Evolutionary conservation across 2,888 invertebrate genomes (phyloP).

Genomic region (Cryptus viduatorius): DNA sequence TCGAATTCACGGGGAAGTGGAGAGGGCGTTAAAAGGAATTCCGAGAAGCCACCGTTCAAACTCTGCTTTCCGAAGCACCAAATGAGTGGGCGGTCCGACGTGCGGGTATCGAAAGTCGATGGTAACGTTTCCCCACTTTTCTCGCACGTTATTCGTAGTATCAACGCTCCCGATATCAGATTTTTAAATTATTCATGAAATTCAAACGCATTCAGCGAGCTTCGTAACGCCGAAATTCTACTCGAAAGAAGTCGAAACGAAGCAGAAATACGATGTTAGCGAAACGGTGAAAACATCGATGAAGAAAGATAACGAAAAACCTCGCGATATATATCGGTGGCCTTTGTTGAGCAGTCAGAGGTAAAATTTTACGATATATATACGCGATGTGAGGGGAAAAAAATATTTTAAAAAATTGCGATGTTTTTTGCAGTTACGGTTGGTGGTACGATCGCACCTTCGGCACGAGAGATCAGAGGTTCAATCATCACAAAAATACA

Average conservation of each 20-base stretch:
- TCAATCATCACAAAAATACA: conserved; percentile 78
- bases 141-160: too few species aligned
- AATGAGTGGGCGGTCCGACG: conserved; percentile 77
- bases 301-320: conserved; percentile 71
- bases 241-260: conserved; percentile 70
- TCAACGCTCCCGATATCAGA: neutral
- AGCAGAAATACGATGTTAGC: conserved; percentile 59
- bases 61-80: conserved; percentile 78
- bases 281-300: conserved; percentile 70
- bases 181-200: neutral
- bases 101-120: conserved; percentile 72
- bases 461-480: conserved; percentile 73
- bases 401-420: neutral
- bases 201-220: conserved; percentile 70
- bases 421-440: conserved; percentile 76
- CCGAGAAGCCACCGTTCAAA: conserved; percentile 78
- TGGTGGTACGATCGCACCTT: conserved; percentile 81
- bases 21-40: conserved; percentile 60
- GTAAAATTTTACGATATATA: conserved; percentile 66
- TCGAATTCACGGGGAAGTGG: conserved; percentile 65
- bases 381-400: neutral
- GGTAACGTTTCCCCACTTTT: conserved; percentile 66
- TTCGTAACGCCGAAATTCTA: conserved; percentile 80
- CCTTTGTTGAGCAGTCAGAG: conserved; percentile 78
- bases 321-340: conserved; percentile 72